Percentiles rank a stretch among this genome's conserved stretches.
Conservation (phyloP, 2,888 invertebrate species). For the Parnassius orleans region DNA sequence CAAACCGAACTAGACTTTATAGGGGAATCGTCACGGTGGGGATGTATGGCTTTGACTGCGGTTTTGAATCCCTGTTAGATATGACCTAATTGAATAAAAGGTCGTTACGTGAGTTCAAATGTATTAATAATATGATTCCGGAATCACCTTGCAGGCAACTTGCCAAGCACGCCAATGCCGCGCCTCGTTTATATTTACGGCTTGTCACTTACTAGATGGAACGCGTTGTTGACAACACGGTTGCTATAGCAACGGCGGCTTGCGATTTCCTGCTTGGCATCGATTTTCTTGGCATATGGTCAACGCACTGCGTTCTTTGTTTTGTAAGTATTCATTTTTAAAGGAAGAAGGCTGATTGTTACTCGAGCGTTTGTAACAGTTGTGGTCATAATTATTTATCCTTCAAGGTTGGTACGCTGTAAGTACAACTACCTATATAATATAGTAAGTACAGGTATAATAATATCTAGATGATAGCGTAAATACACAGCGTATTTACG, state of each 20-base stretch:
- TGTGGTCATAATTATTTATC: too few species aligned
- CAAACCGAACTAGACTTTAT: too few species aligned
- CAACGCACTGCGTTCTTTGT: slow-evolving; percentile 13
- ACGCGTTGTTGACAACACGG: slow-evolving; percentile 18
- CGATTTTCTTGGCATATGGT: slow-evolving; percentile 25
- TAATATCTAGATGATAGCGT: too few species aligned
- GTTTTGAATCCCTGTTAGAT: too few species aligned
- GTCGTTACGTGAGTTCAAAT: slow-evolving; percentile 2
- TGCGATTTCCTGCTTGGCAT: slow-evolving; percentile 24
- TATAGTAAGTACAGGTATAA: too few species aligned
- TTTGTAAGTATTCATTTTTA: background rate
- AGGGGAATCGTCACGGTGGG: too few species aligned
- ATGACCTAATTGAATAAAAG: background rate
- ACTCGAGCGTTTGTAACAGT: background rate
- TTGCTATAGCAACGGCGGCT: slow-evolving; percentile 21
- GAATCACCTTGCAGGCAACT: slow-evolving; percentile 13
- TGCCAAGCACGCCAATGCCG: slow-evolving; percentile 20
- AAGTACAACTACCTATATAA: too few species aligned
- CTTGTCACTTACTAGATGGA: slow-evolving; percentile 14
- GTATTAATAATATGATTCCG: slow-evolving; percentile 21
- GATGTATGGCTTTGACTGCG: too few species aligned
- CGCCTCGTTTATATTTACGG: slow-evolving; percentile 11
- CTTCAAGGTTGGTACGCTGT: too few species aligned
- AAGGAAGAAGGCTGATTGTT: background rate
- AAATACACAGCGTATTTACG: too few species aligned